These are phyloP conservation scores for Cyprinodon variegatus DNA, from an alignment of 2,113 vertebrate genomes.

Conservation along the genomic window DNA sequence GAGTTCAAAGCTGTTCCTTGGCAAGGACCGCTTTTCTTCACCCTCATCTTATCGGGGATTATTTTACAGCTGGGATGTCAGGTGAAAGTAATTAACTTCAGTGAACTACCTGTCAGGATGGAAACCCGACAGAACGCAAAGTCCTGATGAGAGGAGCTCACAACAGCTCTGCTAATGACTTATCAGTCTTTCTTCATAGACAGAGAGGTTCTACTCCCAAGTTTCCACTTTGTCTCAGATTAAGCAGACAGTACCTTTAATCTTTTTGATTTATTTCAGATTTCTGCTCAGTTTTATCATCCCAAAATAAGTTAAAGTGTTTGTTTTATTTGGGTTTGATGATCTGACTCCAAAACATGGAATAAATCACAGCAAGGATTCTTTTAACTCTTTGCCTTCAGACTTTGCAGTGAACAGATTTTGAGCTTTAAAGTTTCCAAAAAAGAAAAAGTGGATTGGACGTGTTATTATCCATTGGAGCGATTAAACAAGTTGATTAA, in stretches of 20 bases:
- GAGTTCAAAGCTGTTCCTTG: constrained; percentile 18
- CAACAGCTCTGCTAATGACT: constrained; percentile 20
- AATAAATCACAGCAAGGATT: not conserved
- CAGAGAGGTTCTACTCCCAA: not conserved
- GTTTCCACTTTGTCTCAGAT: not conserved
- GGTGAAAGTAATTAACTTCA: constrained; percentile 60
- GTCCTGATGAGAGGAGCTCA: constrained; percentile 43
- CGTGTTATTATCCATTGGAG: too few relatives aligned
- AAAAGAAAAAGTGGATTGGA: too few relatives aligned
- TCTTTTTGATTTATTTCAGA: not conserved
- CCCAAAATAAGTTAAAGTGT: not conserved
- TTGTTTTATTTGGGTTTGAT: not conserved
- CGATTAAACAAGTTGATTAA: too few relatives aligned
- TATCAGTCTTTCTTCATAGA: not conserved
- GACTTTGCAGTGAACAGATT: too few relatives aligned
- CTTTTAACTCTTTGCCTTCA: too few relatives aligned
- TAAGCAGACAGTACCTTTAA: not conserved
- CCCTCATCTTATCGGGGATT: constrained; percentile 43
- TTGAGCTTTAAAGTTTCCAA: too few relatives aligned
- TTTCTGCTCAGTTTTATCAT: not conserved
- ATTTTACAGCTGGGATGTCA: constrained; percentile 41
- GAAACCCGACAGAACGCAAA: constrained; percentile 13
- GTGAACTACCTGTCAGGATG: constrained; percentile 47
- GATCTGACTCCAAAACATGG: not conserved
- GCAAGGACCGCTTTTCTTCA: not conserved